phyloP scores from a whole-genome alignment of 1,140 invertebrate species.

The Galendromus occidentalis region DNA sequence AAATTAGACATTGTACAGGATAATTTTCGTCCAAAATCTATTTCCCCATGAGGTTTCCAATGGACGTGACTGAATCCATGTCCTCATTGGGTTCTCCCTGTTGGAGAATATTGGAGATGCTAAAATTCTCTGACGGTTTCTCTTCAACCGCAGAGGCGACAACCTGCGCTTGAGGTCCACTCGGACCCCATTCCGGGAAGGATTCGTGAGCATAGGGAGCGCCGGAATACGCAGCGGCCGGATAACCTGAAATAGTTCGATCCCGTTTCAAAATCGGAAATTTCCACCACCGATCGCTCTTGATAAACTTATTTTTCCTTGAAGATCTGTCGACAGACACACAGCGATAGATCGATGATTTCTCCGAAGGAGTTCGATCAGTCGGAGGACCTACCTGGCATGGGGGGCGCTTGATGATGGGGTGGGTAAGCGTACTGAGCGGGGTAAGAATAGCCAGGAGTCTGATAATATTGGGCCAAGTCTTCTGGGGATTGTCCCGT shows the following conservation, averaged over 20 bases:
- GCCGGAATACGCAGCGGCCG: neutral
- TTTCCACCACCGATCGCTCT: neutral
- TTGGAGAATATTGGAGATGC: conserved; percentile 1
- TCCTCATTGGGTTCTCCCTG: neutral
- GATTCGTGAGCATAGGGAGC: neutral
- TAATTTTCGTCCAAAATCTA: neutral
- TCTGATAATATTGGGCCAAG: too few relatives aligned
- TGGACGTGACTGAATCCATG: conserved; percentile 1
- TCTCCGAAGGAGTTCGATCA: too few relatives aligned
- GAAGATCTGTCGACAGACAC: too few relatives aligned
- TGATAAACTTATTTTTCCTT: too few relatives aligned
- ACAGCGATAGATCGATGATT: too few relatives aligned
- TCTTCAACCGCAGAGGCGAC: neutral
- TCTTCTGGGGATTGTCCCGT: too few relatives aligned
- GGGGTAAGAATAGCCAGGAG: too few relatives aligned
- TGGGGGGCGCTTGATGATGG: too few relatives aligned
- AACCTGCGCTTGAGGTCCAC: neutral
- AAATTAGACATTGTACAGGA: too few relatives aligned
- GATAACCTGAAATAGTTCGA: neutral
- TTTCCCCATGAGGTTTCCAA: conserved; percentile 7
- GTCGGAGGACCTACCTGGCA: too few relatives aligned
- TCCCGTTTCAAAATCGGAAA: neutral
- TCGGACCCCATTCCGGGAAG: neutral
- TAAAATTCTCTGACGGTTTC: conserved; percentile 1
- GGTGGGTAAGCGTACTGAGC: too few relatives aligned